phyloP scores from a whole-genome alignment of 2,113 vertebrate genomes.

The Gallinago paraguaiae region DNA sequence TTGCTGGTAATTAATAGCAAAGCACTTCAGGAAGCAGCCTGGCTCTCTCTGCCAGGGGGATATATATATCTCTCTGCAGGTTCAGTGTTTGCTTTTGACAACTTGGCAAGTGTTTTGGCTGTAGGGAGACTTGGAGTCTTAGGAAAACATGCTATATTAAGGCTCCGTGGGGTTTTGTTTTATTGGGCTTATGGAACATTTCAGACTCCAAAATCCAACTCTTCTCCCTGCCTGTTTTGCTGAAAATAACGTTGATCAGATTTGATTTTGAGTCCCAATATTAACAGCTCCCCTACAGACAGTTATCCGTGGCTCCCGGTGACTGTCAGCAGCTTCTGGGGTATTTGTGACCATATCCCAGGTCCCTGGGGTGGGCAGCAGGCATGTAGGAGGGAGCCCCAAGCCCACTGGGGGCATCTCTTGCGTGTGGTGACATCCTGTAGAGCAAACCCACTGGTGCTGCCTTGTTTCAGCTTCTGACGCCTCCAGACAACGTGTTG shows the following conservation, averaged over 20 bases:
- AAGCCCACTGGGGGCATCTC: background rate
- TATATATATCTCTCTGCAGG: background rate
- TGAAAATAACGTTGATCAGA: background rate
- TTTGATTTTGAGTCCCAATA: background rate
- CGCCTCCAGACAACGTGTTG: accelerated
- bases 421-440: background rate
- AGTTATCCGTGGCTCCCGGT: background rate
- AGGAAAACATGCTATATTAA: background rate
- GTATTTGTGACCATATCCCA: background rate
- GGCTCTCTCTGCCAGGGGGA: background rate
- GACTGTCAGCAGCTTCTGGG: background rate
- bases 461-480: background rate
- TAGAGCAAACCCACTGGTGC: background rate
- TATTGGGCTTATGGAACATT: background rate
- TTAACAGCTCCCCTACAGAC: background rate
- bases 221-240: background rate
- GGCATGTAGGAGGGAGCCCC: background rate
- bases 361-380: background rate
- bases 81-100: background rate
- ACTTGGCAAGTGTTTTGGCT: background rate
- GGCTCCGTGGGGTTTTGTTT: background rate
- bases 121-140: background rate
- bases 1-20: background rate
- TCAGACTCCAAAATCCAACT: background rate
- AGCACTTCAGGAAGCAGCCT: background rate